Base-by-base conservation (phyloP, 37 sponge, comb jelly and placozoan genomes). In the Halisarca cf. caerulea region DNA sequence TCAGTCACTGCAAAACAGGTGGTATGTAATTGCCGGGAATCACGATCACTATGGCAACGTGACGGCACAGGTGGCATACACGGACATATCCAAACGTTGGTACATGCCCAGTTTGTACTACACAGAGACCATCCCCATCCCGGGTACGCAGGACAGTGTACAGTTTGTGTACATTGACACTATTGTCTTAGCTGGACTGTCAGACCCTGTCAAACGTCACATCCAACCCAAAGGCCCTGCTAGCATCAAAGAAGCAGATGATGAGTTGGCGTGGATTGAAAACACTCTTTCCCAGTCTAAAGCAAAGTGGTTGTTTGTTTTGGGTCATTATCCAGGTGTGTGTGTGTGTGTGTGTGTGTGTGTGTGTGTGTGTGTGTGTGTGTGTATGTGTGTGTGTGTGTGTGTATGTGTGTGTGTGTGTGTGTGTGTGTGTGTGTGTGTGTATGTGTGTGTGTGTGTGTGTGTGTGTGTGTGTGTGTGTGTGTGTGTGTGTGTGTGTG, bases 21-120 rank as follows among this genome's bases (percentile, higher is more conserved):
- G 96, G 96, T 93, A 93, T 55, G 92, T 89, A 0, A 17, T 96
- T 17, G 86, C 87, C 79, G 96, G 96, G 25, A 96, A 96, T 61
- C 96, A 96, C 64, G 96, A 96, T 84, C 92, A 96, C 91, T 90
- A 92, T 79, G 96, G 96, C n/a, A 96, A 96, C 78, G 93, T 83
- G 36, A 87, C 94, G 47, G 96, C 94, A 59, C 83, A 96, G 73
- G 80, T 96, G 32, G 96, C 87, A 24, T 96, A 96, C 86, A 89
- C 94, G 51, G 59, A 86, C 23, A 61, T 53, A 36, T 92, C 94
- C 55, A 69, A 80, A 5, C 70, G 96, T 21, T 96, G 96, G 96
- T 84, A 89, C 84, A 80, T 96, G 34, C 96, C 96, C 18, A 55
- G 82, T 37, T 84, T 62, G 62, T 96, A 93, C 83, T 96, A 96